Evolutionary conservation across 2,113 vertebrate species (phyloP).

Genomic region (Cavia porcellus): DNA sequence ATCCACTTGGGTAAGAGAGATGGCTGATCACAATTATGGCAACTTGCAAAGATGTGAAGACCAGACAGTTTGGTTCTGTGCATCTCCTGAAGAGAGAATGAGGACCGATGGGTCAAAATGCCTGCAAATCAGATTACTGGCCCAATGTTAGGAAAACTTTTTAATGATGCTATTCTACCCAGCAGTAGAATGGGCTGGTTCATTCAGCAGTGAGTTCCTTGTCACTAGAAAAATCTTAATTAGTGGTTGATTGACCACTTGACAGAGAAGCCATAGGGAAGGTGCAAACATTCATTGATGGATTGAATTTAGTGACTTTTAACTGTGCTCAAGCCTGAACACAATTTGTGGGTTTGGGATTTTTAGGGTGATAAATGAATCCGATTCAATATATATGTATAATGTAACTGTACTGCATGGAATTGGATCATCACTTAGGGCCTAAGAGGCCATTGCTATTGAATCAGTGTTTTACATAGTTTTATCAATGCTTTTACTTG

Average conservation of each 20-base stretch:
- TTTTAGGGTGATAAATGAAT: conserved; percentile 13
- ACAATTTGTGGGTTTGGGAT: background rate
- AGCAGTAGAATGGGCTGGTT: background rate
- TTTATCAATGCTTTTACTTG: conserved; percentile 1
- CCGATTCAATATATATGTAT: background rate
- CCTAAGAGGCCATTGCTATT: background rate
- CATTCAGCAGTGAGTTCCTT: background rate
- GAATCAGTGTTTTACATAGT: conserved; percentile 42
- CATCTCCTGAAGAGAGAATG: background rate
- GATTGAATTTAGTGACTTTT: background rate
- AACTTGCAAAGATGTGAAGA: conserved; percentile 1
- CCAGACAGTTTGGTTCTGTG: background rate
- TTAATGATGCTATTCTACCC: background rate
- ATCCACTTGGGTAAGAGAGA: background rate
- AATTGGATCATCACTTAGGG: background rate
- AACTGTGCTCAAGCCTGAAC: background rate
- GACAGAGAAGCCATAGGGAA: background rate
- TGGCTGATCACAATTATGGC: background rate
- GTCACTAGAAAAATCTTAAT: background rate
- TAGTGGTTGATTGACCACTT: background rate
- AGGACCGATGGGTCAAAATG: background rate
- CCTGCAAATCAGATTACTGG: conserved; percentile 1
- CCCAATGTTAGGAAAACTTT: background rate
- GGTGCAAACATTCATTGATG: background rate
- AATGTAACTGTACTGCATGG: background rate